Evolutionary conservation across 64 coral and sea anemone genomes (phyloP), one percentile per base, ranked within the genome.

Genomic region (Cladopsammia gracilis): DNA sequence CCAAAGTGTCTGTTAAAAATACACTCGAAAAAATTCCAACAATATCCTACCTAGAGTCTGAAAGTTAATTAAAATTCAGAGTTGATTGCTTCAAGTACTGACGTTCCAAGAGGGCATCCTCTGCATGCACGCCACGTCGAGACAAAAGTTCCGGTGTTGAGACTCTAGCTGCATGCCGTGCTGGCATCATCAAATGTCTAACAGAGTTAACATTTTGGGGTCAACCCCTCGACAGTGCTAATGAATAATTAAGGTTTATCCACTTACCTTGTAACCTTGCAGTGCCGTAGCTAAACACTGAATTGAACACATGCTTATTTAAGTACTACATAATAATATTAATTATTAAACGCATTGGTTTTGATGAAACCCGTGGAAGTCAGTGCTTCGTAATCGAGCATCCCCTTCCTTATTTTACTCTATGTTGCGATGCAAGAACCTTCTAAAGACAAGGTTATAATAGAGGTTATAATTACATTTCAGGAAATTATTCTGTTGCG

Each of bases 401-500:
- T 54, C 52, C 52, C 11, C 52, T 54, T 3, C 6, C 52, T 54
- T 54, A 54, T 54, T 54, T 54, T 54, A 54, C 6, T 54, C 52
- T 54, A 54, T 3, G 6, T 54, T 54, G 34, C 11, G 52, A 6
- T 54, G 52, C 53, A 56, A 7, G 12, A 56, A 56, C 12, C 11
- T 8, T 54, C 52, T 3, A 54, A 54, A 54, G 52, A 6, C 6
- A 54, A 54, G 53, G 12, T 56, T 56, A 34, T 34, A 34, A 34
- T 34, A 34, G 34, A 34, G 34, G 34, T 34, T 34, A 34, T 6
- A 56, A 56, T 12, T 10, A 7, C 7, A 10, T 56, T 56, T 56
- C 22, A 70, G 67, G 67, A 70, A 70, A 70, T 70, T 70, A 24
- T 25, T 12, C 3, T 70, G 67, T 70, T 70, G 67, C 67, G 67